Evolutionary conservation across 2,797 vertebrate genomes (phyloP).

Genomic region (Poecilia wingei): DNA sequence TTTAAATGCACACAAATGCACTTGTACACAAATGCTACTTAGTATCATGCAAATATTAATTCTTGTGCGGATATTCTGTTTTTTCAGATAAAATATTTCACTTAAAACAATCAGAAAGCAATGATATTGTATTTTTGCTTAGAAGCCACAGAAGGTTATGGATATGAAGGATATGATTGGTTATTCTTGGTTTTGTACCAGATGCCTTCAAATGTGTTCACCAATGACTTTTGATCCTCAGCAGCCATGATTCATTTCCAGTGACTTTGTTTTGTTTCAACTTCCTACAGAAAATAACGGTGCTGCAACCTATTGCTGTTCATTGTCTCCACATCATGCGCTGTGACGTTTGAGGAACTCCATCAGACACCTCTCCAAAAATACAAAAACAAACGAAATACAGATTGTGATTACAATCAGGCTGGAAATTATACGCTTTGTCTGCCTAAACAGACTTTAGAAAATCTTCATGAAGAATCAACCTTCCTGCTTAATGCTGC

Average conservation of each 20-base stretch:
- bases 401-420: constrained; percentile 56
- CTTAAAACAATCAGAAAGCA: constrained; percentile 80
- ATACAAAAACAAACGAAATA: constrained; percentile 60
- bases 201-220: constrained; percentile 41
- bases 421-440: constrained; percentile 55
- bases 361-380: constrained; percentile 59
- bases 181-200: constrained; percentile 45
- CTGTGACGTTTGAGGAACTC: constrained; percentile 49
- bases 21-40: constrained; percentile 39
- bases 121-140: constrained; percentile 69
- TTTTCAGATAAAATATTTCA: constrained; percentile 64
- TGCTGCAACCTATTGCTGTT: constrained; percentile 59
- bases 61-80: constrained; percentile 57
- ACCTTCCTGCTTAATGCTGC: constrained; percentile 39
- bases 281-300: constrained; percentile 65
- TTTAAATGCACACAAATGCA: constrained; percentile 23
- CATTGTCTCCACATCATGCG: constrained; percentile 52
- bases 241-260: constrained; percentile 79
- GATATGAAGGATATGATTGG: constrained; percentile 41
- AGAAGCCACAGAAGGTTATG: constrained; percentile 61
- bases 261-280: constrained; percentile 77
- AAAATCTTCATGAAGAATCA: constrained; percentile 46
- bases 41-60: constrained; percentile 54
- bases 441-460: constrained; percentile 40
- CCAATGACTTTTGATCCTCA: constrained; percentile 52